phyloP scores from a whole-genome alignment of 2,797 vertebrate species.

The Micrastur ruficollis region DNA sequence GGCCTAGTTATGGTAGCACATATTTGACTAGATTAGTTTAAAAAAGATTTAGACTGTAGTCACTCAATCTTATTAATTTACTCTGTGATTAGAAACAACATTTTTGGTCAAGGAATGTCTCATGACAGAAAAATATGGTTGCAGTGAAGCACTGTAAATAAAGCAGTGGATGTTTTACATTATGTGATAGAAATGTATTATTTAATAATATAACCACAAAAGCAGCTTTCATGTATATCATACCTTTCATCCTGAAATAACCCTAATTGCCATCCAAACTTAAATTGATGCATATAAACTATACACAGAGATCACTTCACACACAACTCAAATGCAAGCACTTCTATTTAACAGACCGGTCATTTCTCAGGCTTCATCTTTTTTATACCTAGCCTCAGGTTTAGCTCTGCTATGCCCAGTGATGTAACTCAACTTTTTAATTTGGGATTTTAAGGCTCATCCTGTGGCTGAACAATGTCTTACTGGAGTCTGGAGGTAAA shows the following conservation, averaged over 20 bases:
- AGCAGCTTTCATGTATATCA: conserved; percentile 58
- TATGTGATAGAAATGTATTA: conserved; percentile 52
- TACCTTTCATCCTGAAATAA: conserved; percentile 50
- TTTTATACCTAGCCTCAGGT: background rate
- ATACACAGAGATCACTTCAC: conserved; percentile 47
- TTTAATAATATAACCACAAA: conserved; percentile 57
- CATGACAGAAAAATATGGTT: conserved; percentile 36
- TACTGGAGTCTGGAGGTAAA: background rate
- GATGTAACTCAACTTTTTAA: background rate
- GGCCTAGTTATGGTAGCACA: conserved; percentile 56
- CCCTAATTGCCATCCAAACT: conserved; percentile 40
- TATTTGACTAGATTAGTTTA: conserved; percentile 54
- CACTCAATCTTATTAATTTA: conserved; percentile 60
- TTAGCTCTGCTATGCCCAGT: background rate
- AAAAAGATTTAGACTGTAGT: conserved; percentile 49
- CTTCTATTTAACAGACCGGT: conserved; percentile 17
- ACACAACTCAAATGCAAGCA: conserved; percentile 34
- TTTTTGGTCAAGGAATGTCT: conserved; percentile 56
- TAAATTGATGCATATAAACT: conserved; percentile 13
- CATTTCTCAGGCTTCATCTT: background rate
- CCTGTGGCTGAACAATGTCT: background rate
- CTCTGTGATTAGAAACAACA: conserved; percentile 61
- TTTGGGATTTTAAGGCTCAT: background rate
- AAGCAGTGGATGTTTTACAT: conserved; percentile 63
- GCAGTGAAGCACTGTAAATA: conserved; percentile 52